Conservation (phyloP, 1,140 invertebrate genomes). For the Agrilus planipennis region DNA sequence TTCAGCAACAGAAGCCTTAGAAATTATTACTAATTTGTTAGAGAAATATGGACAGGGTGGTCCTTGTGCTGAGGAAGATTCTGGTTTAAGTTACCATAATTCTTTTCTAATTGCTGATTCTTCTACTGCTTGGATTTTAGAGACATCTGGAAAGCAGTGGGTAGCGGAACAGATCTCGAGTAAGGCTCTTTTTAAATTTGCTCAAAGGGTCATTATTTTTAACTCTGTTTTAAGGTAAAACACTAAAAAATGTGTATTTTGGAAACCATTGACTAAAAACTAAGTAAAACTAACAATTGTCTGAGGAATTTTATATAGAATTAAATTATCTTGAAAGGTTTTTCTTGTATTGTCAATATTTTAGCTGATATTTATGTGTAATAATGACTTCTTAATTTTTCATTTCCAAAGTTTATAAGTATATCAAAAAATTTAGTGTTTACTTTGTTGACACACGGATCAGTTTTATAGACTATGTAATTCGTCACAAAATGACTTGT, state of each 20-base stretch:
- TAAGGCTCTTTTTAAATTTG: constrained; percentile 26
- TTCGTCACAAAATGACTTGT: too few relatives aligned
- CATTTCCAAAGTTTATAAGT: too few relatives aligned
- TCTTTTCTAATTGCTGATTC: constrained; percentile 54
- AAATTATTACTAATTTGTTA: constrained; percentile 50
- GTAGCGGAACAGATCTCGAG: constrained; percentile 56
- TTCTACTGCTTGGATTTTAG: constrained; percentile 56
- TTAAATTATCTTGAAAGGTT: too few relatives aligned
- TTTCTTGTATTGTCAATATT: too few relatives aligned
- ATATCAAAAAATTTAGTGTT: too few relatives aligned
- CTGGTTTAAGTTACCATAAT: constrained; percentile 50
- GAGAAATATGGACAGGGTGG: constrained; percentile 61
- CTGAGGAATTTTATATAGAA: too few relatives aligned
- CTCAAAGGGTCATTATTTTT: constrained; percentile 5
- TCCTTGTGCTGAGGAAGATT: constrained; percentile 45
- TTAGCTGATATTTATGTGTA: too few relatives aligned
- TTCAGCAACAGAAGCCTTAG: constrained; percentile 47
- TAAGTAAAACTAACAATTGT: too few relatives aligned
- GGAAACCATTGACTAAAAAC: background rate
- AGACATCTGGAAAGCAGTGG: constrained; percentile 63
- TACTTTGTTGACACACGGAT: too few relatives aligned
- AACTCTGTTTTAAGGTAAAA: constrained; percentile 1
- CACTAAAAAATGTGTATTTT: constrained; percentile 1
- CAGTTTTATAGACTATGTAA: too few relatives aligned
- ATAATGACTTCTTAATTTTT: too few relatives aligned